Percentiles rank a stretch among this genome's conserved stretches.
These are phyloP conservation scores for Oasisia sp. DNA, from an alignment of 2,888 invertebrate species.

Conservation along the genomic window DNA sequence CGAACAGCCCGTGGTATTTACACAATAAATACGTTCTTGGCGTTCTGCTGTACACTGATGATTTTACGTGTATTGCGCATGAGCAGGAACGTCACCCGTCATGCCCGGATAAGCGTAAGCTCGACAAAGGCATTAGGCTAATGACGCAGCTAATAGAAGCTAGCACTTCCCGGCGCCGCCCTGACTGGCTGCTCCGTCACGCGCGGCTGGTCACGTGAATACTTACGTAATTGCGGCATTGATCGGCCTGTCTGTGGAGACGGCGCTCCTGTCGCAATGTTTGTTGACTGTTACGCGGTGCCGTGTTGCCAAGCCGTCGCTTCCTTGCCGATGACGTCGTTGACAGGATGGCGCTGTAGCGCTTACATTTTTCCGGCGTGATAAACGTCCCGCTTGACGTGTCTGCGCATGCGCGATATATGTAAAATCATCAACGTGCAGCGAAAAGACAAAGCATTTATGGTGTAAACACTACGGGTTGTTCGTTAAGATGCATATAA, in stretches of 20 bases:
- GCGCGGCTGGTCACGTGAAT: neutral
- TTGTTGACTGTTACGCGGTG: neutral
- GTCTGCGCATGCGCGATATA: no score
- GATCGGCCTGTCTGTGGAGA: neutral
- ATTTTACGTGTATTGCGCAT: no score
- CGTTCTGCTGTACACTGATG: no score
- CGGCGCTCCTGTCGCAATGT: neutral
- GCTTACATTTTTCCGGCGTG: no score
- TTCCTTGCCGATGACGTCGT: neutral
- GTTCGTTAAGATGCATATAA: no score
- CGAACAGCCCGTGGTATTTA: no score
- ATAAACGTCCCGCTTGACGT: no score
- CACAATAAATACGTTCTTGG: no score
- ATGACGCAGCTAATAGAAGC: neutral
- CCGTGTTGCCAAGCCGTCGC: neutral
- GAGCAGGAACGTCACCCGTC: no score
- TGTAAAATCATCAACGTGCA: no score
- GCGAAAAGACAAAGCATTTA: no score
- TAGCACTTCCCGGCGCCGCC: neutral
- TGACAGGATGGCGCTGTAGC: neutral
- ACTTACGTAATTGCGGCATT: neutral
- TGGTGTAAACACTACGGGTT: no score
- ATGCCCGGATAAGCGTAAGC: neutral
- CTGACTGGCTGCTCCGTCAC: neutral
- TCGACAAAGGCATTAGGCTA: neutral